Evolutionary conservation across 1,140 invertebrate genomes (phyloP).

Genomic region (Drosophila ananassae): DNA sequence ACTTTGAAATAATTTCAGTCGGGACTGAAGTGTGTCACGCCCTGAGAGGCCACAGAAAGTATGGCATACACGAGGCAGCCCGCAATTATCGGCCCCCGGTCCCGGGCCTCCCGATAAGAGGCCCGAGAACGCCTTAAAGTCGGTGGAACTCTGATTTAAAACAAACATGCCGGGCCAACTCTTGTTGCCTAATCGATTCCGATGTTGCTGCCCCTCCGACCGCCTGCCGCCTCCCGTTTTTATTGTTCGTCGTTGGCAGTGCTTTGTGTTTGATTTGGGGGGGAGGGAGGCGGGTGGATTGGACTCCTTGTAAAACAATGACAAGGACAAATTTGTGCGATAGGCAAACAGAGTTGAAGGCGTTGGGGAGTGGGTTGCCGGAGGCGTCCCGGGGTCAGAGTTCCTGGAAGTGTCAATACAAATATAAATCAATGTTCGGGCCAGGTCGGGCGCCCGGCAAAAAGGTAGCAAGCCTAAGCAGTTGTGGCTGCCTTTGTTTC

Average conservation of each 20-base stretch:
- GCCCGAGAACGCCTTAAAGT: background rate
- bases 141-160: background rate
- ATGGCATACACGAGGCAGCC: background rate
- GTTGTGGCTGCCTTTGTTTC: slow-evolving; percentile 22
- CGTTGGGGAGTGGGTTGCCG: background rate
- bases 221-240: background rate
- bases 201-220: background rate
- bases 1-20: slow-evolving; percentile 47
- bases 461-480: slow-evolving; percentile 55
- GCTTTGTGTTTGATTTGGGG: slow-evolving; percentile 25
- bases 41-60: background rate
- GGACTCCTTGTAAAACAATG: slow-evolving; percentile 68
- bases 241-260: background rate
- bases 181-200: slow-evolving; percentile 1
- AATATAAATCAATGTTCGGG: slow-evolving; percentile 71
- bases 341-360: slow-evolving; percentile 44
- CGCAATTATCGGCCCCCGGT: background rate
- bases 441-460: slow-evolving; percentile 21
- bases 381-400: background rate
- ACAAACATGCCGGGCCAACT: background rate
- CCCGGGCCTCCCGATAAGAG: no score
- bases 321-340: slow-evolving; percentile 70
- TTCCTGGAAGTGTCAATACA: slow-evolving; percentile 67
- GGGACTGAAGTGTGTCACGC: slow-evolving; percentile 25
- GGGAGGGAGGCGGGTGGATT: no score